Conservation (phyloP, 37 sponge, comb jelly and placozoan genomes). For the Cliona cf. orientalis region DNA sequence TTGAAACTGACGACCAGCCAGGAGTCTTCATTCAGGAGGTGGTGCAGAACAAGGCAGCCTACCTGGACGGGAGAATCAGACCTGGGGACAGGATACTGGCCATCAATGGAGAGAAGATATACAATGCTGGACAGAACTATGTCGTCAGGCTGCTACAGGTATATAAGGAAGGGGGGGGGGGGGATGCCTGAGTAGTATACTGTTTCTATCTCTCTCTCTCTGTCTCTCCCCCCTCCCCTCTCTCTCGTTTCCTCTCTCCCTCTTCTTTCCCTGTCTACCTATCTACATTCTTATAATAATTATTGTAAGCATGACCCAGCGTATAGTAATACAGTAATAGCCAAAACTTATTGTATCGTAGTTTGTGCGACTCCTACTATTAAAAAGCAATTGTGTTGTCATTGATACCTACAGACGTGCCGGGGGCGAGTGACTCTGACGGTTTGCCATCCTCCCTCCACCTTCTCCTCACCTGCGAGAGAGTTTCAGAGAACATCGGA, state of each 20-base stretch:
- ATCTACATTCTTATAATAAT: neutral
- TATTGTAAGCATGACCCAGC: too few species aligned
- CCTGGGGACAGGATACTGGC: conserved; percentile 82
- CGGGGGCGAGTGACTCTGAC: conserved; percentile 12
- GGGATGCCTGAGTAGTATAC: neutral
- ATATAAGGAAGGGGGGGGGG: neutral
- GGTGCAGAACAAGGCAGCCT: conserved; percentile 61
- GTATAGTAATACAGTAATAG: too few species aligned
- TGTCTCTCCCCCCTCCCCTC: conserved; percentile 6
- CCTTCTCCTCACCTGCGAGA: conserved; percentile 1
- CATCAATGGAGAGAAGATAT: conserved; percentile 71
- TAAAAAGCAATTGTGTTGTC: neutral
- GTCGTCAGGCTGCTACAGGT: conserved; percentile 63
- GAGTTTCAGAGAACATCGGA: neutral
- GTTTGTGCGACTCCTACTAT: too few species aligned
- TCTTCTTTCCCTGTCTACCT: neutral
- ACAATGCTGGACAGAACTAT: conserved; percentile 48
- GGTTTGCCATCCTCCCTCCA: neutral
- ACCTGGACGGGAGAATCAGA: conserved; percentile 47
- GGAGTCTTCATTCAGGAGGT: conserved; percentile 71
- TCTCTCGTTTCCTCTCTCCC: neutral
- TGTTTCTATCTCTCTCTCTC: neutral
- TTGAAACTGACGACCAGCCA: conserved; percentile 31
- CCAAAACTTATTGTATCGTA: too few species aligned
- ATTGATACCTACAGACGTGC: conserved; percentile 5